Evolutionary conservation across 2,888 invertebrate species (phyloP).

Genomic region (Caenorhabditis sp.): DNA sequence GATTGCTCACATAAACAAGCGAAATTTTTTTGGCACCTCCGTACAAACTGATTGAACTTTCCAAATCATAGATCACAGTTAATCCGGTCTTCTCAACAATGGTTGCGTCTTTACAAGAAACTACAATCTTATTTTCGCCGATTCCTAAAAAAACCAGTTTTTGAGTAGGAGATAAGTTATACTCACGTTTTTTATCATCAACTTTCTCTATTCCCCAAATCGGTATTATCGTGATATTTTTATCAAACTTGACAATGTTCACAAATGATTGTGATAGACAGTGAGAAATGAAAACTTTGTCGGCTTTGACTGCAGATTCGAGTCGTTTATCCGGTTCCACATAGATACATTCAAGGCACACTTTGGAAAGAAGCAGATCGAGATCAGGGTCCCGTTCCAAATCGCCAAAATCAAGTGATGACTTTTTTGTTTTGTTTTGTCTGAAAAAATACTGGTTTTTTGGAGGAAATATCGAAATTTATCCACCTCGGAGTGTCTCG

Average conservation of each 20-base stretch:
- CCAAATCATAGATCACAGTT: constrained; percentile 15
- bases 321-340: constrained; percentile 18
- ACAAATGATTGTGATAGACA: constrained; percentile 20
- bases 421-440: neutral
- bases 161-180: neutral
- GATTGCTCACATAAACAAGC: constrained; percentile 14
- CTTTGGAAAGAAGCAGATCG: constrained; percentile 39
- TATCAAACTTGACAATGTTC: constrained; percentile 16
- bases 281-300: constrained; percentile 22
- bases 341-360: constrained; percentile 37
- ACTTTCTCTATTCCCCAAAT: constrained; percentile 13
- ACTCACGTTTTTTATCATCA: neutral
- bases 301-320: constrained; percentile 10
- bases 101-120: constrained; percentile 20
- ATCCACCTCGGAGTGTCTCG: constrained; percentile 33
- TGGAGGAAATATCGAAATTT: too few species aligned
- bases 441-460: too few species aligned
- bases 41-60: constrained; percentile 15
- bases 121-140: constrained; percentile 3
- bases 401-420: constrained; percentile 23
- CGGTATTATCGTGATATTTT: constrained; percentile 24
- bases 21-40: constrained; percentile 24
- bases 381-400: constrained; percentile 39
- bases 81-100: constrained; percentile 21
- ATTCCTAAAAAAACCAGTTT: neutral